phyloP scores from a whole-genome alignment of 2,113 vertebrate species.

The Benitochromis conjunctus region DNA sequence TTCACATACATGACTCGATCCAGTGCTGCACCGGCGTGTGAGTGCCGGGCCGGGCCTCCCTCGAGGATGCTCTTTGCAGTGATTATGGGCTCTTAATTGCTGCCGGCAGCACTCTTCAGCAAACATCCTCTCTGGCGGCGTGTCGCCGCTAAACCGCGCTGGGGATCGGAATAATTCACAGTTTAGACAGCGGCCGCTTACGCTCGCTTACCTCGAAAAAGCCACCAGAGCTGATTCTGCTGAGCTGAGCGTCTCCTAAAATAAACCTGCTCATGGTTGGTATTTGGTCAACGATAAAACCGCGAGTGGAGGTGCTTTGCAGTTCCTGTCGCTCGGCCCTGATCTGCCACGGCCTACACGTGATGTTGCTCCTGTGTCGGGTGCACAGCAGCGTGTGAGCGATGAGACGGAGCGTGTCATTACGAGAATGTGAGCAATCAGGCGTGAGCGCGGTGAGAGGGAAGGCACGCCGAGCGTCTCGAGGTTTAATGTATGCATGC shows the following conservation, averaged over 20 bases:
- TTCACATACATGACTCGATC: not conserved
- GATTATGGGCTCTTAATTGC: constrained; percentile 13
- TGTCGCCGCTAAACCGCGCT: not conserved
- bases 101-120: not conserved
- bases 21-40: not conserved
- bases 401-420: not conserved
- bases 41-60: not conserved
- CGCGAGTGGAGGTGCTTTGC: rapidly evolving
- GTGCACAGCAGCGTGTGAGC: not conserved
- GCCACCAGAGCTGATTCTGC: not conserved
- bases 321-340: not conserved
- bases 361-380: not conserved
- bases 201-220: not conserved
- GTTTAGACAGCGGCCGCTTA: not conserved
- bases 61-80: not conserved
- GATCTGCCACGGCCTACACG: not conserved
- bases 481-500: not conserved
- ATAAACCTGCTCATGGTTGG: not conserved
- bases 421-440: not conserved
- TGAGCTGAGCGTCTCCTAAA: not conserved
- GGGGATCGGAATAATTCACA: not conserved
- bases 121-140: not conserved
- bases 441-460: not conserved
- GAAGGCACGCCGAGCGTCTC: not conserved
- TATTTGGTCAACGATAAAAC: not conserved